Percentiles rank a stretch among this genome's conserved stretches.
These are phyloP conservation scores for Leucoraja erinaceus DNA, from an alignment of 2,113 vertebrate species.

Conservation along the genomic window DNA sequence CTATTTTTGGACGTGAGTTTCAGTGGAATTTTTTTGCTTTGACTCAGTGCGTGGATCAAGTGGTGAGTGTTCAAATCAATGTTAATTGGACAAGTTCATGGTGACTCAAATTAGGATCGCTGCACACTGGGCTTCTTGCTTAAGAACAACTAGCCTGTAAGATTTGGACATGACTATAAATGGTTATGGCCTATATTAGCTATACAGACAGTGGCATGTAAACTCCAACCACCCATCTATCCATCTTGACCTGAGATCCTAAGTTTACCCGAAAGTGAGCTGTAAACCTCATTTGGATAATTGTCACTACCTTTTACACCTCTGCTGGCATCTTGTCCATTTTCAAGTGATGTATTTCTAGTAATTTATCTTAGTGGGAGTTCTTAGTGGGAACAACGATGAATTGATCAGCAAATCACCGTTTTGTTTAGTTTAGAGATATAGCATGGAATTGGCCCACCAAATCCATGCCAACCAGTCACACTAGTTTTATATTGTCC, in stretches of 20 bases:
- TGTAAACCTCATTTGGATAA: not conserved
- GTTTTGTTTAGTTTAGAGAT: not conserved
- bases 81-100: not conserved
- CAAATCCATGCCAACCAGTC: too few species aligned
- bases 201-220: not conserved
- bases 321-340: not conserved
- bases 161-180: not conserved
- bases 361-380: not conserved
- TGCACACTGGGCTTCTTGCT: not conserved
- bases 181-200: not conserved
- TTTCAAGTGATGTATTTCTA: not conserved
- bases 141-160: not conserved
- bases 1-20: not conserved
- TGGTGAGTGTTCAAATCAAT: not conserved
- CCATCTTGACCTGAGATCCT: not conserved
- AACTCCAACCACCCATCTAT: too few species aligned
- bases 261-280: not conserved
- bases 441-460: too few species aligned
- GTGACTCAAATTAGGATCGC: not conserved
- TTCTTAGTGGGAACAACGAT: too few species aligned
- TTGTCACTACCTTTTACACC: not conserved
- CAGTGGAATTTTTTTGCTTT: slow-evolving; percentile 12
- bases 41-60: not conserved
- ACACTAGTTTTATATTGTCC: too few species aligned
- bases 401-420: not conserved